A percentile compares a stretch with the other conserved stretches of the same genome.
Conservation (phyloP, 2,888 invertebrate species). For the Pachycephus smyrnensis region DNA sequence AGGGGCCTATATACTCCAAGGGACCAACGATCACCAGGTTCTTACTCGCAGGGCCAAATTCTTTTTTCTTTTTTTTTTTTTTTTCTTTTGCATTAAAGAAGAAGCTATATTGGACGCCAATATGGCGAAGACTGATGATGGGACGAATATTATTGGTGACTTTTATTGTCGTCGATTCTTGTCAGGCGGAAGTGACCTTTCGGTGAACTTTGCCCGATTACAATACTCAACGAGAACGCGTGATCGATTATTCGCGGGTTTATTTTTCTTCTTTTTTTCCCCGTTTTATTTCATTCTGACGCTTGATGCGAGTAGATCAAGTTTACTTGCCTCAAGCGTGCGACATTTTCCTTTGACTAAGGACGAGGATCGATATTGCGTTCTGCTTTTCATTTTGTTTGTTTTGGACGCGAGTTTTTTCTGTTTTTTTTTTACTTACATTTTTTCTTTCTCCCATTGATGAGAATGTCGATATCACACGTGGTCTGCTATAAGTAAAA, state of each 20-base stretch:
- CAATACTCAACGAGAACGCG: no score
- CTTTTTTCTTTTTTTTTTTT: slow-evolving; percentile 4
- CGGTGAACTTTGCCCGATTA: no score
- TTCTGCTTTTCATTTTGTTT: slow-evolving; percentile 11
- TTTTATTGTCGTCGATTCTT: neutral
- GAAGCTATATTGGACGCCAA: no score
- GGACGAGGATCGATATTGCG: slow-evolving; percentile 8
- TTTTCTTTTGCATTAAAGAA: neutral
- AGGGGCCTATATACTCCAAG: neutral
- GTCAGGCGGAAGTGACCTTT: neutral
- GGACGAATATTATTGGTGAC: no score
- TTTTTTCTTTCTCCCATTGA: no score
- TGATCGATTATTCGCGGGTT: no score
- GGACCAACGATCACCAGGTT: slow-evolving; percentile 8
- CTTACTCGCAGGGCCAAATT: slow-evolving; percentile 1
- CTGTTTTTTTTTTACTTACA: neutral
- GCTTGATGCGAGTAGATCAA: slow-evolving; percentile 35
- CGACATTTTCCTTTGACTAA: slow-evolving; percentile 10
- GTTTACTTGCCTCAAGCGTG: slow-evolving; percentile 37
- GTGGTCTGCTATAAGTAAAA: no score
- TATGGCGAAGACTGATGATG: no score
- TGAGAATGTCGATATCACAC: no score
- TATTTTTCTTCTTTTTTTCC: no score
- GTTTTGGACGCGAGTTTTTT: neutral
- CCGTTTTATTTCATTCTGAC: slow-evolving; percentile 11